Percentiles rank a stretch among this genome's conserved stretches.
phyloP scores from a whole-genome alignment of 2,797 vertebrate genomes.

The Tinamus major region DNA sequence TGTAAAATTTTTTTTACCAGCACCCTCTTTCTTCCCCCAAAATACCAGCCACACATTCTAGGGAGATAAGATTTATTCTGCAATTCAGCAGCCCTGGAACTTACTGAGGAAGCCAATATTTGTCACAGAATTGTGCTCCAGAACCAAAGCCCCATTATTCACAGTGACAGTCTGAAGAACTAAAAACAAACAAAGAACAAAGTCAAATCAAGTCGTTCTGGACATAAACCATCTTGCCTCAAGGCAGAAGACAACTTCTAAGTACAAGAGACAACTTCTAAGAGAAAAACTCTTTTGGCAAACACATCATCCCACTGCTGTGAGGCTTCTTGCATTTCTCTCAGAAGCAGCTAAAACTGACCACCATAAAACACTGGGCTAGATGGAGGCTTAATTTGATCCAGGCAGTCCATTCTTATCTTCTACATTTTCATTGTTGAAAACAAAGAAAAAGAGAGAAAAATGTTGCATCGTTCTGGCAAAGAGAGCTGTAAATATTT shows the following conservation, averaged over 20 bases:
- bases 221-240: constrained; percentile 41
- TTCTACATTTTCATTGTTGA: background rate
- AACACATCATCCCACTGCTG: constrained; percentile 21
- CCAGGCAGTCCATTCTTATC: constrained; percentile 35
- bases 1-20: background rate
- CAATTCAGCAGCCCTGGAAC: background rate
- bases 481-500: background rate
- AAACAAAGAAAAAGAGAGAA: background rate
- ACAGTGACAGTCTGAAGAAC: constrained; percentile 46
- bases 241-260: constrained; percentile 58
- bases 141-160: constrained; percentile 44
- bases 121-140: constrained; percentile 22
- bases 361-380: background rate
- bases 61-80: constrained; percentile 32
- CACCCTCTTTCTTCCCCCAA: background rate
- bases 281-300: constrained; percentile 41
- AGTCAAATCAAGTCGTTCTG: constrained; percentile 60
- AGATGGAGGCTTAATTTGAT: constrained; percentile 36
- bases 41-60: background rate
- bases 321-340: constrained; percentile 28
- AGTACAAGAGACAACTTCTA: constrained; percentile 44
- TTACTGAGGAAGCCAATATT: constrained; percentile 31
- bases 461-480: background rate
- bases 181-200: constrained; percentile 67
- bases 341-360: background rate